Percentiles rank a stretch among this genome's conserved stretches.
These are phyloP conservation scores for Dendroctonus ponderosae DNA, from an alignment of 1,140 invertebrate species.

Conservation along the genomic window DNA sequence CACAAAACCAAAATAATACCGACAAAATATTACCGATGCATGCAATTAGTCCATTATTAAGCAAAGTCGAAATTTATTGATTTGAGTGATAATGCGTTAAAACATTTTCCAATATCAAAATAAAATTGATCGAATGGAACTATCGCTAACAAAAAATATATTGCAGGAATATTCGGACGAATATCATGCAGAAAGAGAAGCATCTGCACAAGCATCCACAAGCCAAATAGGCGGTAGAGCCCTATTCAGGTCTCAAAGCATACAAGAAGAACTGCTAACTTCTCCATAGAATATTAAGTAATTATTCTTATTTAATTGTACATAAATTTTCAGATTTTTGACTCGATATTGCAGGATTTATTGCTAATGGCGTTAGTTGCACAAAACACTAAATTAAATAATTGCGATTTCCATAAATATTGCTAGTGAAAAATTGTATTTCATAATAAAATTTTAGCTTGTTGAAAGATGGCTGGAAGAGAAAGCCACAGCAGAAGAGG, in stretches of 20 bases:
- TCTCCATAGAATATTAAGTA: constrained; percentile 45
- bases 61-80: no score
- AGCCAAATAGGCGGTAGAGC: constrained; percentile 53
- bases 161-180: constrained; percentile 67
- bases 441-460: no score
- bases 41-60: no score
- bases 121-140: not conserved
- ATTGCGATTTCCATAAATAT: no score
- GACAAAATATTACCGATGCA: not conserved
- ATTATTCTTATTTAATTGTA: constrained; percentile 15
- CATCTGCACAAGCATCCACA: constrained; percentile 60
- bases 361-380: no score
- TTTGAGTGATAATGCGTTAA: no score
- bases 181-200: constrained; percentile 66
- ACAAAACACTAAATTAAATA: no score
- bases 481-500: no score
- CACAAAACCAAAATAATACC: no score
- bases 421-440: no score
- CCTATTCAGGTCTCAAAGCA: constrained; percentile 74
- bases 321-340: not conserved
- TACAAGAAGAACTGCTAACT: constrained; percentile 76
- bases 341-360: no score
- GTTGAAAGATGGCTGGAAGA: no score
- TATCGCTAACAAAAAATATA: constrained; percentile 41
- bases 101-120: not conserved